A percentile compares a stretch with the other conserved stretches of the same genome.
phyloP scores from a whole-genome alignment of 2,888 invertebrate species.

The Pristionchus entomophagus region DNA sequence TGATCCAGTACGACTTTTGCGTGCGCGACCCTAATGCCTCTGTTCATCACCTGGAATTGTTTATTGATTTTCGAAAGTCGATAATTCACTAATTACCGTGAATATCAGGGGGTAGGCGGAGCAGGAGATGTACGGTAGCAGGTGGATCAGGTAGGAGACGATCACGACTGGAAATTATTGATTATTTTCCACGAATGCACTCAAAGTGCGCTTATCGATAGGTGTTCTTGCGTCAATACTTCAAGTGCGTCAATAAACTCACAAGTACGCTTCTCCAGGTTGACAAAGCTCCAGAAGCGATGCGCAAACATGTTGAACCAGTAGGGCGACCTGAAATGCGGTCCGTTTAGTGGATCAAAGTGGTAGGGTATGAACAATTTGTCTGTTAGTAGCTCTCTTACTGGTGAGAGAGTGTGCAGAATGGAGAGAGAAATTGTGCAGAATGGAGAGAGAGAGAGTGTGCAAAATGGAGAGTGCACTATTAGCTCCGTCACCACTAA shows the following conservation, averaged over 20 bases:
- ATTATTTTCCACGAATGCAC: background rate
- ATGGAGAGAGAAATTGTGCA: too few relatives aligned
- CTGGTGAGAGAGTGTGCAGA: too few relatives aligned
- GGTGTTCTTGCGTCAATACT: background rate
- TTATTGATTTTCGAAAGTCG: slow-evolving; percentile 47
- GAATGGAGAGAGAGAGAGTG: too few relatives aligned
- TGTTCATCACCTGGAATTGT: slow-evolving; percentile 58
- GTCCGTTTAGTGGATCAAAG: too few relatives aligned
- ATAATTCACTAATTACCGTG: slow-evolving; percentile 56
- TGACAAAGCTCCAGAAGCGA: slow-evolving; percentile 54
- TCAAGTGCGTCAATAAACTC: slow-evolving; percentile 38
- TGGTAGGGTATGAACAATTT: too few relatives aligned
- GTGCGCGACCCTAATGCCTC: slow-evolving; percentile 64
- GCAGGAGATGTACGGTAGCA: slow-evolving; percentile 74
- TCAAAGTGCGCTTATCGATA: slow-evolving; percentile 7
- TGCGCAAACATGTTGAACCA: slow-evolving; percentile 71
- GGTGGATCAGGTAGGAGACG: slow-evolving; percentile 72
- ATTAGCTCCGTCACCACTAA: too few relatives aligned
- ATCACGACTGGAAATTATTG: slow-evolving; percentile 68
- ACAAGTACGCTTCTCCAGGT: slow-evolving; percentile 62
- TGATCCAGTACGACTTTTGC: slow-evolving; percentile 64
- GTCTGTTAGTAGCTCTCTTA: too few relatives aligned
- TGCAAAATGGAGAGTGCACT: too few relatives aligned
- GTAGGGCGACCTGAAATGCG: too few relatives aligned
- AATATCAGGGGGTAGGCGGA: slow-evolving; percentile 74